phyloP scores from a whole-genome alignment of 1,140 invertebrate species.

The Drosophila eugracilis region DNA sequence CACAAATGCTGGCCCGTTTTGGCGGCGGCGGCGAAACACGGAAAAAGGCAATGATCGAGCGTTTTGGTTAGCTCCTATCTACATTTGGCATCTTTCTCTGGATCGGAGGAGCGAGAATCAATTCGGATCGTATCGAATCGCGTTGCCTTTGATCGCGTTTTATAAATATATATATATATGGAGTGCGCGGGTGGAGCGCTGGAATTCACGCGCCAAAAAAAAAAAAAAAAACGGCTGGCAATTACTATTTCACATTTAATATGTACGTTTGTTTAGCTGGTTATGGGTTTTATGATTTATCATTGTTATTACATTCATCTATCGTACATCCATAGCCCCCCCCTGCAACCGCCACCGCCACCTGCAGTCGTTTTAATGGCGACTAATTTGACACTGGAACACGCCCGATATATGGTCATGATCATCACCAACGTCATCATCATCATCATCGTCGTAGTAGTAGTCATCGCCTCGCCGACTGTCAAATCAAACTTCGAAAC shows the following conservation, averaged over 20 bases:
- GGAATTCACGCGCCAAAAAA: conserved; percentile 45
- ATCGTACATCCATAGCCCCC: background rate
- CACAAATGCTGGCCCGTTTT: conserved; percentile 51
- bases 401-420: conserved; percentile 57
- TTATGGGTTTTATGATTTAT: conserved; percentile 67
- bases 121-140: conserved; percentile 10
- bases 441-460: conserved; percentile 29
- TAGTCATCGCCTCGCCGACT: conserved; percentile 19
- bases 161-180: background rate
- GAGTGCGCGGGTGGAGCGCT: conserved; percentile 50
- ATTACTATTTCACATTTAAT: conserved; percentile 48
- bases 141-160: conserved; percentile 74
- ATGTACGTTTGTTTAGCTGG: conserved; percentile 9
- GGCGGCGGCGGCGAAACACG: conserved; percentile 59
- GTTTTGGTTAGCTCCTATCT: conserved; percentile 45
- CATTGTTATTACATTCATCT: conserved; percentile 56
- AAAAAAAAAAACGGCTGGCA: no score
- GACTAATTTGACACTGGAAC: conserved; percentile 74
- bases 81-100: conserved; percentile 62
- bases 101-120: conserved; percentile 10
- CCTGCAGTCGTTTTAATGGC: conserved; percentile 51
- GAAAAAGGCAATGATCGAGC: conserved; percentile 70
- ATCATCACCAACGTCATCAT: conserved; percentile 30
- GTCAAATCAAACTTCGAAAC: conserved; percentile 71
- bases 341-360: background rate